phyloP scores from a whole-genome alignment of 2,113 vertebrate genomes.

The Gambusia holbrooki region DNA sequence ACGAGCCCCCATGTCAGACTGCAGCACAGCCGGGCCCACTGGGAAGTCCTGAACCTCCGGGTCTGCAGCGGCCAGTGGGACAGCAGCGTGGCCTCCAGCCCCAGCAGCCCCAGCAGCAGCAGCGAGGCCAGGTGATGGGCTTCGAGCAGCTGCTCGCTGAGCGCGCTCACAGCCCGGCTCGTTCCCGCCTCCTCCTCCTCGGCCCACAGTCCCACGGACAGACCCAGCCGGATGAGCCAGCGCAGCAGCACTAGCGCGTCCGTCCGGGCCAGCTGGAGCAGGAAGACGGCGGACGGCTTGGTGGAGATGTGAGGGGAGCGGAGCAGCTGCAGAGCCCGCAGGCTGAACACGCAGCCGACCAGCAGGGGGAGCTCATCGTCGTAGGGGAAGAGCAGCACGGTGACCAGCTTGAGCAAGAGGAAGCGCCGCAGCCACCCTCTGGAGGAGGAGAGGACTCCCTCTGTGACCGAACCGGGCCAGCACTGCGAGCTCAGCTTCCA shows the following conservation, averaged over 20 bases:
- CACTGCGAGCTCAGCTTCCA: conserved; percentile 28
- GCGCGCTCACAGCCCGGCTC: not conserved
- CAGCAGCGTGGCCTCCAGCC: conserved; percentile 81
- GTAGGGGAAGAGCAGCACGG: conserved; percentile 79
- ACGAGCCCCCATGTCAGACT: conserved; percentile 71
- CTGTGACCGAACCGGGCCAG: conserved; percentile 24
- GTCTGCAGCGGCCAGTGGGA: conserved; percentile 77
- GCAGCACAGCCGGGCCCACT: conserved; percentile 53
- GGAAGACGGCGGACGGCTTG: conserved; percentile 81
- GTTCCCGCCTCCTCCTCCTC: not conserved
- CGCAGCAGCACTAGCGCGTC: conserved; percentile 67
- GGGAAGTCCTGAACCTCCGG: conserved; percentile 72
- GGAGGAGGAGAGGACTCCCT: conserved; percentile 27
- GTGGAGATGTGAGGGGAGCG: conserved; percentile 77
- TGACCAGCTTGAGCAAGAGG: conserved; percentile 81
- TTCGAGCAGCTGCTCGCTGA: conserved; percentile 70
- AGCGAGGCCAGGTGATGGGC: conserved; percentile 77
- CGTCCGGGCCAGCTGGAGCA: conserved; percentile 77
- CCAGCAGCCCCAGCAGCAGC: conserved; percentile 80
- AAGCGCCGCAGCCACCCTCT: conserved; percentile 78
- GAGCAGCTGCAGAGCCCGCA: conserved; percentile 64
- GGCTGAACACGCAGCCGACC: conserved; percentile 77
- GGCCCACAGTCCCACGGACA: not conserved
- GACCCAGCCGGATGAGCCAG: conserved; percentile 40
- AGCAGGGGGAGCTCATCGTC: conserved; percentile 56